These are phyloP conservation scores for Xenus cinereus DNA, from an alignment of 2,113 vertebrate genomes.

Conservation along the genomic window DNA sequence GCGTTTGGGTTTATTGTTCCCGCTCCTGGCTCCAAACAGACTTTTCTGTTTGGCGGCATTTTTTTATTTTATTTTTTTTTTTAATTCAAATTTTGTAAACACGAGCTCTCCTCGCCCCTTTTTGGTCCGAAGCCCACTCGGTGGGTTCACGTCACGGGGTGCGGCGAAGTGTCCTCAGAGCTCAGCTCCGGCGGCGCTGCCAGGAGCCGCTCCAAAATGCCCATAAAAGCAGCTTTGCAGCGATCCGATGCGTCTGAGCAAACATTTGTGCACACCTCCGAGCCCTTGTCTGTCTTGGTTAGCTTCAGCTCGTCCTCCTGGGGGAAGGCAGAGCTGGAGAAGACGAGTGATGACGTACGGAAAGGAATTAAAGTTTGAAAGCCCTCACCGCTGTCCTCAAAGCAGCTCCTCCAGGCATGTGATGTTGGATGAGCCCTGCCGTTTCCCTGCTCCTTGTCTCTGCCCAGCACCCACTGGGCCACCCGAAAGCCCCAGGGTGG, in stretches of 20 bases:
- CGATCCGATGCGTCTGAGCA: background rate
- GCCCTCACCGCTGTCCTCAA: accelerated
- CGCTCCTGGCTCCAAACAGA: background rate
- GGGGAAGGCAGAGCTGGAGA: conserved; percentile 2
- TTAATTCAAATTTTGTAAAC: background rate
- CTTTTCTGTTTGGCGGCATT: background rate
- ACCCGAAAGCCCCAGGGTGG: background rate
- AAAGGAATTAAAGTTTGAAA: conserved; percentile 62
- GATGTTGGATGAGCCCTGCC: background rate
- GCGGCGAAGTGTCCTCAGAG: accelerated
- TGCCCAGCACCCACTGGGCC: background rate
- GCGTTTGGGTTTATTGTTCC: background rate
- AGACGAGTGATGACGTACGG: background rate
- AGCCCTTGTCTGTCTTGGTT: conserved; percentile 46
- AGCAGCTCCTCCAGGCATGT: background rate
- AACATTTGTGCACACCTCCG: background rate
- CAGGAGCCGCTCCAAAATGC: background rate
- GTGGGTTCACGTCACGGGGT: background rate
- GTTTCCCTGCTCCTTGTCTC: background rate
- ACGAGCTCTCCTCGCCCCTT: background rate
- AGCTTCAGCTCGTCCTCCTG: conserved; percentile 42
- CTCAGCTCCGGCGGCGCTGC: background rate
- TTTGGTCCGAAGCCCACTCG: background rate
- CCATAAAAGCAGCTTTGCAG: conserved; percentile 59
- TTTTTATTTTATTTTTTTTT: background rate